Evolutionary conservation across 2,113 vertebrate species (phyloP).

Genomic region (Leptosomus discolor): DNA sequence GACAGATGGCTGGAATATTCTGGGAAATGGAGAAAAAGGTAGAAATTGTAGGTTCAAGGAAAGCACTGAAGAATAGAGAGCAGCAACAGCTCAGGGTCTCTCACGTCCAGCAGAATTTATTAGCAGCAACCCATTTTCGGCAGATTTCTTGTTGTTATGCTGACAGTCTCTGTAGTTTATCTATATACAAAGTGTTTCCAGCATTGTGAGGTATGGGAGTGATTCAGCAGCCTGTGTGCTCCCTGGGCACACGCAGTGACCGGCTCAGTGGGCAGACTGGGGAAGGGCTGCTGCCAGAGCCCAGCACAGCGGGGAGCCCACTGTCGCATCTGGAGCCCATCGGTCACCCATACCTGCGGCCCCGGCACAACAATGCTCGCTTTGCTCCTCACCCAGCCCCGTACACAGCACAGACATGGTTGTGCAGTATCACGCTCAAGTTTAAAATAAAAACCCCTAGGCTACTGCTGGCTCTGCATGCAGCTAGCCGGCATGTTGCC

Average conservation of each 20-base stretch:
- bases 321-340: not conserved
- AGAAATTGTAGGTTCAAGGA: not conserved
- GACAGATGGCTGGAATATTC: not conserved
- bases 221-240: not conserved
- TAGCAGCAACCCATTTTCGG: not conserved
- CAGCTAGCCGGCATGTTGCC: accelerated
- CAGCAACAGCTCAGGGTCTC: not conserved
- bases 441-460: not conserved
- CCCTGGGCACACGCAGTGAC: accelerated
- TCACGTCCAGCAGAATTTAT: not conserved
- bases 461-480: accelerated
- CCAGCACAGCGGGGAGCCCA: accelerated
- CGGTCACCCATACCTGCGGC: accelerated
- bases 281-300: not conserved
- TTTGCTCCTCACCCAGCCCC: not conserved
- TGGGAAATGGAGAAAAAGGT: not conserved
- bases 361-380: accelerated
- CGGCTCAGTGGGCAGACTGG: accelerated
- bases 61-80: not conserved
- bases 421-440: accelerated
- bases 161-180: not conserved
- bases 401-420: accelerated
- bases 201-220: not conserved
- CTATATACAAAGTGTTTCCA: not conserved
- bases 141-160: not conserved